phyloP scores from a whole-genome alignment of 1,140 invertebrate genomes.

The Delia radicum region DNA sequence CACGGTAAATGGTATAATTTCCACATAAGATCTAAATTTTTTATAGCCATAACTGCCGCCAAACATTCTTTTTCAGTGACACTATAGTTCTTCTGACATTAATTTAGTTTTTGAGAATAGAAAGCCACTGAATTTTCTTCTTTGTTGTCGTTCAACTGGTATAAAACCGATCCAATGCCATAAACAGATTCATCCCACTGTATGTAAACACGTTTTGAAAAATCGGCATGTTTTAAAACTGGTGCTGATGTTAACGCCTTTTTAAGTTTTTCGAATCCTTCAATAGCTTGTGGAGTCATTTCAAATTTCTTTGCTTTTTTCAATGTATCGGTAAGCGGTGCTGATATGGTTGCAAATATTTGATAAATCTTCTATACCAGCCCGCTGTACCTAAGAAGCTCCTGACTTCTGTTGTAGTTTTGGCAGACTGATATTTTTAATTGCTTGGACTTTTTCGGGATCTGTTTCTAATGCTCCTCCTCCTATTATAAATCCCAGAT shows the following conservation, averaged over 20 bases:
- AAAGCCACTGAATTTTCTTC: constrained; percentile 32
- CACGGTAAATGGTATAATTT: constrained; percentile 51
- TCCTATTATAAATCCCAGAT: constrained; percentile 40
- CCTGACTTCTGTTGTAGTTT: constrained; percentile 41
- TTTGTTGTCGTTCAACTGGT: constrained; percentile 36
- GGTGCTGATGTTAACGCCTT: constrained; percentile 40
- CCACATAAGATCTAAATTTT: constrained; percentile 55
- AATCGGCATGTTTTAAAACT: constrained; percentile 48
- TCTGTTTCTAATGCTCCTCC: constrained; percentile 5
- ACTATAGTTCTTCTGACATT: neutral
- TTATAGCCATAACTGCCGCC: constrained; percentile 38
- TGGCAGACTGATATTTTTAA: constrained; percentile 35
- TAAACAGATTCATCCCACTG: constrained; percentile 49
- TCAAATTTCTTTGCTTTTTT: neutral
- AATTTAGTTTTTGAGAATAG: neutral
- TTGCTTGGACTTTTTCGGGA: constrained; percentile 25
- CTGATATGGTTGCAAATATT: constrained; percentile 48
- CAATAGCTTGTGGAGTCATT: constrained; percentile 35
- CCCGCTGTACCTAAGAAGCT: constrained; percentile 56
- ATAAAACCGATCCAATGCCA: constrained; percentile 48
- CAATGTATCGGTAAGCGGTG: constrained; percentile 34
- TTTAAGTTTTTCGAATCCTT: constrained; percentile 45
- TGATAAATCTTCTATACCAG: constrained; percentile 33
- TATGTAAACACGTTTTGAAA: constrained; percentile 42
- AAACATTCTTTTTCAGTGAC: constrained; percentile 17